These are phyloP conservation scores for Lepidurus apus DNA, from an alignment of 1,140 invertebrate genomes.

Conservation along the genomic window DNA sequence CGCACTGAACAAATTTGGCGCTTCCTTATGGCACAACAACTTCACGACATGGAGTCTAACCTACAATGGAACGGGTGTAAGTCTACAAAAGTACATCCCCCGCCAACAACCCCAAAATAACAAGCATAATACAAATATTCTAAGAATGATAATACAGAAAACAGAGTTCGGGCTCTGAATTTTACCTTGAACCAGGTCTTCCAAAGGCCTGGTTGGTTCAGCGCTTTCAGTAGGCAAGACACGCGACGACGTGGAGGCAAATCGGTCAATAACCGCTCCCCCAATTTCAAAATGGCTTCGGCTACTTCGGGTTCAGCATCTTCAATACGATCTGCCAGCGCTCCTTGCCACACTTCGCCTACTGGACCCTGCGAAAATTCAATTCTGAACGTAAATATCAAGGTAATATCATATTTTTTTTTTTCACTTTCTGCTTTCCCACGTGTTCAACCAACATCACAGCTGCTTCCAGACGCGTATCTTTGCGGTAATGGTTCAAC, in stretches of 20 bases:
- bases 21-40: not conserved
- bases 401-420: too few species aligned
- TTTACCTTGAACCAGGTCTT: not conserved
- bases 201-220: not conserved
- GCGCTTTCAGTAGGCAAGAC: not conserved
- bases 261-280: conserved; percentile 7
- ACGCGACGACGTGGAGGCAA: conserved; percentile 15
- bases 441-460: conserved; percentile 10
- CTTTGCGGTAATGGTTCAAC: conserved; percentile 27
- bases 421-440: not conserved
- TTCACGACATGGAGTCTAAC: not conserved
- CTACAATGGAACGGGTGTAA: not conserved
- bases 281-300: conserved; percentile 23
- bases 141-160: not conserved
- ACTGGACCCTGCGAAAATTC: not conserved
- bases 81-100: not conserved
- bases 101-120: too few species aligned
- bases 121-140: too few species aligned
- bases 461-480: conserved; percentile 25
- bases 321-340: conserved; percentile 27
- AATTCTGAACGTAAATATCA: not conserved
- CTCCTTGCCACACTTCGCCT: not conserved
- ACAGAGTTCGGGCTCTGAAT: not conserved
- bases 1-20: not conserved
- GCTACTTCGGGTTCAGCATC: conserved; percentile 22